Base-by-base conservation (phyloP, 2,797 vertebrate species). In the Semaprochilodus insignis region DNA sequence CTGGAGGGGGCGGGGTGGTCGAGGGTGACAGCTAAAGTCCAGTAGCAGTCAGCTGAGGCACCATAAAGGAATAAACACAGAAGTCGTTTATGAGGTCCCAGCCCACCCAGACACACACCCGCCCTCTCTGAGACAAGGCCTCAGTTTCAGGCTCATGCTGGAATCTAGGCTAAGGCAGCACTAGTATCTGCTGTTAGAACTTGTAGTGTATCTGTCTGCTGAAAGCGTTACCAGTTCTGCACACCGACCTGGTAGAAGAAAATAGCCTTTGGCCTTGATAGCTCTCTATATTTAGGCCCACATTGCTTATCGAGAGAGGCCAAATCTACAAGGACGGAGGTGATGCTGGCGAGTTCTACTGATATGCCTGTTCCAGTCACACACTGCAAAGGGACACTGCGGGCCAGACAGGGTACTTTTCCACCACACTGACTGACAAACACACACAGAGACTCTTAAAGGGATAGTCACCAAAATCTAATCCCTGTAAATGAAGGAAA, bases 251-350 rank as follows among this genome's bases (percentile, higher is more conserved):
- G 40, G 75, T 40, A 84, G 72, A 63, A 80, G 67, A 84, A 87
- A 87, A 84, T 85, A 80, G 78, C 86, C 81, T 76, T 90, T 89
- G 88, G 74, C 89, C 86, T 81, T 86, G 54, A 63, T 86, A 81
- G 57, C 80, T 65, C 69, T 80, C 90, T 91, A 92, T 90, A 90
- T 91, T 92, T 93, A 91, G 87, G 54, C 74, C 40, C 81, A 10
- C 83, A 86, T 85, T 85, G 86, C 88, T 90, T 93, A 90, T 93
- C 87, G 4, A 59, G 80, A 62, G 71, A 85, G 81, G 75, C 77
- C 80, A 80, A 85, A 86, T 84, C 74, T 85, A 80, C 82, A 78
- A 84, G 85, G 80, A 73, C 67, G 83, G 52, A 54, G 59, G 80
- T 6, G 77, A 87, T 77, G 83, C 25, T 44, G 52, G 72, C 54